Evolutionary conservation across 1,140 invertebrate genomes (phyloP), one percentile per base, ranked within the genome.

Genomic region (Pseudomyrmex pallidus): DNA sequence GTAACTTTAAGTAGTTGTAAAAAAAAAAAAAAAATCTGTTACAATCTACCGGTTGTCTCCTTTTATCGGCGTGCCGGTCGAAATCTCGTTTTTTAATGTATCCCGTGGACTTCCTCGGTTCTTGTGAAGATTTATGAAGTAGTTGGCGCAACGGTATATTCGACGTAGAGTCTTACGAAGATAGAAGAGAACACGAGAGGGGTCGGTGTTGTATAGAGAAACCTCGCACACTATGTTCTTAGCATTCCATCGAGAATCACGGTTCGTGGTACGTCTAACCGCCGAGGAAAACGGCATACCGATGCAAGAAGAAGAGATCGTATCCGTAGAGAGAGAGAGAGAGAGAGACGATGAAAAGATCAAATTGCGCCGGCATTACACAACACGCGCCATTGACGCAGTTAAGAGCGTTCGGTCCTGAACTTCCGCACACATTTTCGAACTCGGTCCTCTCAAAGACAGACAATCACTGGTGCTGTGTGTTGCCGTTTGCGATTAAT

Each of bases 221-320:
- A 83, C 70, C 85, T 67, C 74, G 70, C 83, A 68, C 82, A 68
- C 82, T 84, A 72, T 87, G 86, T 87, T 87, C 78, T 83, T 85
- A 85, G 86, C 87, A 88, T 88, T 88, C 87, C 87, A 88, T 88
- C 83, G 67, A 88, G 83, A 77, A 88, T 87, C 87, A 61, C 76
- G 87, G 66, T 57, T 87, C 83, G 73, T 54, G 86, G 72, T 76
- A 76, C 74, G 77, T 72, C 86, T 85, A 85, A 88, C 72, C 66
- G 85, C 63, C 70, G 62, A 76, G 74, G 22, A 57, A 85, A 87
- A 85, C 84, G 82, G 70, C 63, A 66, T 74, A 44, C 62, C 74
- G 46, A 15, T 59, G 52, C 52, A 78, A 87, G 82, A 74, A 67
- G 66, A 67, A 62, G 20, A 68, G 62, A 3, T 64, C 35, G 46